Conservation (phyloP, 2,888 invertebrate species). For the Coenonympha arcania region DNA sequence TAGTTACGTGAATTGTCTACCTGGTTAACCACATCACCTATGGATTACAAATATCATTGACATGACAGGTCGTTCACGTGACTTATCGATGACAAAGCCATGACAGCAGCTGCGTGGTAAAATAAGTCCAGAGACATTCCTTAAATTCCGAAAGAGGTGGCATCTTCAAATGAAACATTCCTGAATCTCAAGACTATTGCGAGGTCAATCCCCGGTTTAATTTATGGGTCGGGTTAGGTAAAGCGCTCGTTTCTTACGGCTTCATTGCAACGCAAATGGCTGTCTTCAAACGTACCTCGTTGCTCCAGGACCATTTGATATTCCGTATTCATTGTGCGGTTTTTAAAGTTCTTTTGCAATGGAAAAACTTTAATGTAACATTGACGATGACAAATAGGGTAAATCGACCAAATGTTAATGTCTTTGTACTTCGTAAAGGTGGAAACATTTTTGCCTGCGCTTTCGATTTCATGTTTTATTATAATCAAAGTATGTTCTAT, state of each 20-base stretch:
- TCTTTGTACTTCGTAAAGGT: too few relatives aligned
- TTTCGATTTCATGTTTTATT: too few relatives aligned
- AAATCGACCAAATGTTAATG: too few relatives aligned
- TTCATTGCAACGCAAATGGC: constrained; percentile 20
- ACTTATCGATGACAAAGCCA: too few relatives aligned
- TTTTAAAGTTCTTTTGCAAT: background rate
- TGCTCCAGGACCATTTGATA: constrained; percentile 6
- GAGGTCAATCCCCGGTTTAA: constrained; percentile 28
- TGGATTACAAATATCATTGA: too few relatives aligned
- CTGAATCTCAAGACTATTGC: constrained; percentile 27
- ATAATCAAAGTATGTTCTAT: too few relatives aligned
- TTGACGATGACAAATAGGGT: too few relatives aligned
- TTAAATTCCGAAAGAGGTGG: background rate
- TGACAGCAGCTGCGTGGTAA: too few relatives aligned
- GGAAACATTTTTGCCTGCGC: too few relatives aligned
- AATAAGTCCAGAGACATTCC: background rate
- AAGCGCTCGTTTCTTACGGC: constrained; percentile 18
- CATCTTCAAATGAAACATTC: constrained; percentile 18
- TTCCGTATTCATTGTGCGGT: constrained; percentile 1
- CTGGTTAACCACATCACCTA: too few relatives aligned
- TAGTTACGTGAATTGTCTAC: too few relatives aligned
- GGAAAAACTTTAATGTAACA: background rate
- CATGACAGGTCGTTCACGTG: too few relatives aligned
- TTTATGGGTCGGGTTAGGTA: constrained; percentile 19
- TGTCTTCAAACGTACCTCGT: constrained; percentile 12